Base-by-base conservation (phyloP, 2,888 invertebrate species). In the Cyrtodaria siliqua region DNA sequence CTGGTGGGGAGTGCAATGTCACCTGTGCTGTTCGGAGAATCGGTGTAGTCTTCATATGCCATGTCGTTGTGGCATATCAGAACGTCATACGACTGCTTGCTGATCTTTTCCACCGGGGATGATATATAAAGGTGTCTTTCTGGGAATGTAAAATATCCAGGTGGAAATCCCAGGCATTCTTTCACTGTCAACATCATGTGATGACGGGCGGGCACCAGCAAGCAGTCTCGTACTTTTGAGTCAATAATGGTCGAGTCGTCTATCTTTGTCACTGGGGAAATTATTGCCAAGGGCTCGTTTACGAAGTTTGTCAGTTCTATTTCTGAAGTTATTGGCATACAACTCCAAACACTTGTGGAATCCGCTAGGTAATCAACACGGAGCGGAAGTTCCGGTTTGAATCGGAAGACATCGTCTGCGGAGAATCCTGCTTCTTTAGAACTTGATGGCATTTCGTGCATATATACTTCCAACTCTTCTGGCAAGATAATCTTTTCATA, bases 111-210 rank as follows among this genome's bases (percentile, higher is more conserved):
- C 14, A 84, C 82, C 18, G 80, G 69, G 12, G 79, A 56, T 9
- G 73, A 67, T 14, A 82, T 77, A 64, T 72, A 80, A 8, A 79
- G 59, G 29, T 64, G 52, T 62, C 71, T 67, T 38, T 82, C 72
- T 3, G 88, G 88, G 60, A 87, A 81, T 40, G 71, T 69, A 53
- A 88, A 88, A 61, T 88, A 88, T 42, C 79, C 78, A n/a, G 85
- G 74, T 18, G 88, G 88, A 62, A 88, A 88, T 12, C 86, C 85
- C 6, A 88, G 76, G 50, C 76, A 79, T 2, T 85, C 77, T 60
- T 81, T 75, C 4, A 84, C 74, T 12, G 83, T 82, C 40, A 88
- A 47, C 47, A 73, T 70, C 44, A 86, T 61, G 16, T 77, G 69
- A 55, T 87, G 85, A n/a, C 88, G 63, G n/a, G 82, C 55, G 2